phyloP scores from a whole-genome alignment of 2,113 vertebrate genomes.

The Pangasianodon gigas region DNA sequence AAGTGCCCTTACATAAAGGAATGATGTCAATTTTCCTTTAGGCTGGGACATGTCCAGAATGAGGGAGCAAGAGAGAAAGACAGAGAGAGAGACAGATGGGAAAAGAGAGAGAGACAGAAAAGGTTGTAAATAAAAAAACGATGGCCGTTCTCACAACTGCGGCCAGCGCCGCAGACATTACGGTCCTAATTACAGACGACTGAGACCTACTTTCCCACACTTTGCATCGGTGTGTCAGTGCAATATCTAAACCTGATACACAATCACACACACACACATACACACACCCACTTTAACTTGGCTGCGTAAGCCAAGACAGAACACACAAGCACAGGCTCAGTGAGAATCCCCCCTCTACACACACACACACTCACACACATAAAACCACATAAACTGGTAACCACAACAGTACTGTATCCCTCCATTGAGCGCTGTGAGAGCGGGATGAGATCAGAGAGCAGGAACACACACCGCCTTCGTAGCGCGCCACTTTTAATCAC shows the following conservation, averaged over 20 bases:
- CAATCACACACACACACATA: slow-evolving; percentile 7
- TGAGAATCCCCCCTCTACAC: slow-evolving; percentile 18
- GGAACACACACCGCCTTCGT: slow-evolving; percentile 42
- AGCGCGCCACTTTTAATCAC: slow-evolving; percentile 42
- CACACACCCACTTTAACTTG: slow-evolving; percentile 22
- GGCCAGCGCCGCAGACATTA: slow-evolving; percentile 15
- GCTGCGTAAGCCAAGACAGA: slow-evolving; percentile 5
- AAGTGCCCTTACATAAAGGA: slow-evolving; percentile 41
- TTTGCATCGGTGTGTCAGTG: background rate
- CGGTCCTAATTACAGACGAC: slow-evolving; percentile 23
- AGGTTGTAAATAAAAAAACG: slow-evolving; percentile 22
- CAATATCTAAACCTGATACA: slow-evolving; percentile 23
- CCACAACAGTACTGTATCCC: slow-evolving; percentile 45
- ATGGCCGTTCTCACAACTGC: slow-evolving; percentile 24
- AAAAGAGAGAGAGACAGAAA: slow-evolving; percentile 16
- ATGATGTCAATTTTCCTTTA: slow-evolving; percentile 56
- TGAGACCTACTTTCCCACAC: slow-evolving; percentile 17
- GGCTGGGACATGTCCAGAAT: slow-evolving; percentile 33
- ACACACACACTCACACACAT: slow-evolving; percentile 29
- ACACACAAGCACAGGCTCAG: slow-evolving; percentile 28
- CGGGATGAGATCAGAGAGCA: slow-evolving; percentile 46
- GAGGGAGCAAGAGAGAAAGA: background rate
- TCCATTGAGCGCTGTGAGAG: slow-evolving; percentile 24
- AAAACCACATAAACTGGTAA: slow-evolving; percentile 36
- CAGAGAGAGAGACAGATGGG: background rate